A percentile compares a stretch with the other conserved stretches of the same genome.
These are phyloP conservation scores for Pyrochroa serraticornis DNA, from an alignment of 2,888 invertebrate genomes.

Conservation along the genomic window DNA sequence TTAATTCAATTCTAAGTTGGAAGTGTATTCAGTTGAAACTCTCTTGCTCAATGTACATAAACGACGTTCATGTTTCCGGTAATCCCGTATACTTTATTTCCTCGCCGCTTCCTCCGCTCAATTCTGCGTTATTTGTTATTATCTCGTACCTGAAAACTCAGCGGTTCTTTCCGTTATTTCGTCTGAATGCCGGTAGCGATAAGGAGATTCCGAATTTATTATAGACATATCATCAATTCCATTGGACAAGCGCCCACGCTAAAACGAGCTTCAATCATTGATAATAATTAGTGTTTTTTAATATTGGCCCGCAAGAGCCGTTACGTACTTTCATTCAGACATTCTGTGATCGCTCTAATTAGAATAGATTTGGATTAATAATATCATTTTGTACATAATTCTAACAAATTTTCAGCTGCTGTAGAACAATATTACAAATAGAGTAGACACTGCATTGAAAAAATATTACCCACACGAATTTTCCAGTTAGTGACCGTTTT, in stretches of 20 bases:
- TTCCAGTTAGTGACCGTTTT: background rate
- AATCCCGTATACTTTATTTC: conserved; percentile 17
- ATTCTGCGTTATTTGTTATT: conserved; percentile 19
- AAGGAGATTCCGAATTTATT: conserved; percentile 51
- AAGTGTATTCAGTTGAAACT: conserved; percentile 21
- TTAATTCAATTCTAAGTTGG: conserved; percentile 33
- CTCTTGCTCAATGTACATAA: conserved; percentile 45
- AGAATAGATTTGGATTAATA: conserved; percentile 18
- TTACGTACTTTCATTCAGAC: conserved; percentile 28
- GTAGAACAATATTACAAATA: conserved; percentile 31
- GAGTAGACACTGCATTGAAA: background rate
- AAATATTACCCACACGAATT: background rate
- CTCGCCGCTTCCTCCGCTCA: conserved; percentile 19
- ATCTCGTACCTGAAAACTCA: conserved; percentile 25
- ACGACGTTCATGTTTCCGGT: conserved; percentile 19
- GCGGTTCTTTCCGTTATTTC: conserved; percentile 10
- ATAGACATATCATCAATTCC: conserved; percentile 51
- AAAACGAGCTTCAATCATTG: conserved; percentile 39
- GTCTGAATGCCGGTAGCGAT: background rate
- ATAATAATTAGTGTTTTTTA: conserved; percentile 41
- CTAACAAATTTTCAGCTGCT: conserved; percentile 22
- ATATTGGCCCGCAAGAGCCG: conserved; percentile 17
- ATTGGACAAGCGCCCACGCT: conserved; percentile 27
- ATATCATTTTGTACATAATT: conserved; percentile 17
- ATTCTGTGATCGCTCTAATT: conserved; percentile 34